Evolutionary conservation across 2,113 vertebrate genomes (phyloP).

Genomic region (Osmerus mordax): DNA sequence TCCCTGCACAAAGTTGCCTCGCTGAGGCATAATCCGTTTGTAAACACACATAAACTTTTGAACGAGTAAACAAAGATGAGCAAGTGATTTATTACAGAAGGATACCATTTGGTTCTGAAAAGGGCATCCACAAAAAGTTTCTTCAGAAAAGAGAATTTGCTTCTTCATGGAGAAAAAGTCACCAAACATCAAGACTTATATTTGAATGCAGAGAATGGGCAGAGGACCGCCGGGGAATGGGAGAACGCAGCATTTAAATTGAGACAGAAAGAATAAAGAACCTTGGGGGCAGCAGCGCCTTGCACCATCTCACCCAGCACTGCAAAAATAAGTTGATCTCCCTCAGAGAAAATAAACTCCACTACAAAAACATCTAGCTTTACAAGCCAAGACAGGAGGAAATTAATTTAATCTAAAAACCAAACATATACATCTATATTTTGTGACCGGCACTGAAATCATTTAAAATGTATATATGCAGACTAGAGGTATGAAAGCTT

Average conservation of each 20-base stretch:
- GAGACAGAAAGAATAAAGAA: constrained; percentile 7
- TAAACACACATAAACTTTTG: no score
- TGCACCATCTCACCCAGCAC: neutral
- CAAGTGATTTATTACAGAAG: no score
- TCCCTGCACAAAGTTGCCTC: neutral
- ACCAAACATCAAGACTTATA: no score
- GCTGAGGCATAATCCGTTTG: neutral
- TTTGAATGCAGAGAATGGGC: neutral
- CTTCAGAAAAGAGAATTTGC: no score
- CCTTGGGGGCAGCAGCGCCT: neutral
- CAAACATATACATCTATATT: constrained; percentile 21
- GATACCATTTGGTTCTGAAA: no score
- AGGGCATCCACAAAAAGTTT: no score
- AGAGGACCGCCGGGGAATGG: neutral
- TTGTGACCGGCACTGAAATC: constrained; percentile 13
- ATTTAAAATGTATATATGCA: constrained; percentile 1
- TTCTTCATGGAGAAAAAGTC: no score
- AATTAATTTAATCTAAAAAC: constrained; percentile 42
- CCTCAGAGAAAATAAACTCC: constrained; percentile 44
- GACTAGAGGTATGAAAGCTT: constrained; percentile 9
- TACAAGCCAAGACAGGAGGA: constrained; percentile 32
- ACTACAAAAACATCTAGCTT: constrained; percentile 12
- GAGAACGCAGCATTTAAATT: neutral
- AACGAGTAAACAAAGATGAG: no score
- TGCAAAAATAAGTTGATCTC: constrained; percentile 19